phyloP scores from a whole-genome alignment of 2,888 invertebrate genomes.

The Eurytoma californica region DNA sequence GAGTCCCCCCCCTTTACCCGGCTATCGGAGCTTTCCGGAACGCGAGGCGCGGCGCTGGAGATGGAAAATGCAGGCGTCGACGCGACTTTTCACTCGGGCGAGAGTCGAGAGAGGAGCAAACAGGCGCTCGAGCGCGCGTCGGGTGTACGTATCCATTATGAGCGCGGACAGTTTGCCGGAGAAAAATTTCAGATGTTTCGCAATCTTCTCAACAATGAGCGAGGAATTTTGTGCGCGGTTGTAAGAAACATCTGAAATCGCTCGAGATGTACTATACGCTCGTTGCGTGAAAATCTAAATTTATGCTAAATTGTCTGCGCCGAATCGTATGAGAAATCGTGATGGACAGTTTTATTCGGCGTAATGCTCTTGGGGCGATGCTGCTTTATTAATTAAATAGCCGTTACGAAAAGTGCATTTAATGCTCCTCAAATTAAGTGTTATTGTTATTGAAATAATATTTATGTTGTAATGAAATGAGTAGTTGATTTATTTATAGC shows the following conservation, averaged over 20 bases:
- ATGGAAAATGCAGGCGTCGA: conserved; percentile 18
- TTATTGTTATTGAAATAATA: no score
- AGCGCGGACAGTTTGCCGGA: background rate
- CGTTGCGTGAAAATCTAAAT: background rate
- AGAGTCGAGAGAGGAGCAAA: background rate
- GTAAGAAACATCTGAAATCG: background rate
- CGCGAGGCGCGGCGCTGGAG: conserved; percentile 6
- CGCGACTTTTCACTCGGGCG: background rate
- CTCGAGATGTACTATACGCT: background rate
- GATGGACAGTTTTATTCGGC: background rate
- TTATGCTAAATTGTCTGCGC: background rate
- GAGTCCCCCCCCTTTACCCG: conserved; percentile 3
- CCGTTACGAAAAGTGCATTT: no score
- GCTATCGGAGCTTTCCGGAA: conserved; percentile 32
- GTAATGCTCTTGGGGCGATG: background rate
- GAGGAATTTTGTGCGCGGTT: background rate
- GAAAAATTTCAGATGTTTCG: conserved; percentile 3
- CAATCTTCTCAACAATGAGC: conserved; percentile 25
- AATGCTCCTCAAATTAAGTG: no score
- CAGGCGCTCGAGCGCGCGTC: no score
- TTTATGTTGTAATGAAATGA: no score
- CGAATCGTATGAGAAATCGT: background rate
- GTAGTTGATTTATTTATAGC: no score
- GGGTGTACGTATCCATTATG: background rate
- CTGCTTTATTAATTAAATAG: background rate